A percentile compares a stretch with the other conserved stretches of the same genome.
Evolutionary conservation across 2,888 invertebrate species (phyloP).

Genomic region (Drosophila recens): DNA sequence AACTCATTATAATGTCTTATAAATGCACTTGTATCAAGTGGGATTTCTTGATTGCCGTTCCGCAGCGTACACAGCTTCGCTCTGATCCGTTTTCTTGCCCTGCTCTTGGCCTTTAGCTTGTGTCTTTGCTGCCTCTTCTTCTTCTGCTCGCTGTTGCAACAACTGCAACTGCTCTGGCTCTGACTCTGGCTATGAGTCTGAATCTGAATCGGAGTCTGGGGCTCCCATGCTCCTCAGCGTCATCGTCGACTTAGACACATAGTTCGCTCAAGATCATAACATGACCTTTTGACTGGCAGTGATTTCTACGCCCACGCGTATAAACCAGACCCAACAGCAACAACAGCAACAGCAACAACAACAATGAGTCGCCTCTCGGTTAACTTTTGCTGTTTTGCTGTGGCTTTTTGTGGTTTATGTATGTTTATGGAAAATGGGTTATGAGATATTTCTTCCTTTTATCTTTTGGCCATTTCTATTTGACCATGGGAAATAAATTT

Average conservation of each 20-base stretch:
- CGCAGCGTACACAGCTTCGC: conserved; percentile 23
- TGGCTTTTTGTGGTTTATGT: conserved; percentile 78
- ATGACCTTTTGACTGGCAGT: conserved; percentile 84
- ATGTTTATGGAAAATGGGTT: conserved; percentile 81
- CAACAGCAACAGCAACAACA: conserved; percentile 36
- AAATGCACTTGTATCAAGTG: conserved; percentile 82
- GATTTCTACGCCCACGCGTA: conserved; percentile 83
- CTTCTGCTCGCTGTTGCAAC: conserved; percentile 22
- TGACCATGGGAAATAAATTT: conserved; percentile 82
- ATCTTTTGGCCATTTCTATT: conserved; percentile 80
- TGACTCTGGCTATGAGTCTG: conserved; percentile 7
- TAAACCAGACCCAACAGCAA: conserved; percentile 76
- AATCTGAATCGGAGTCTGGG: conserved; percentile 27
- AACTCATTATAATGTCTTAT: conserved; percentile 82
- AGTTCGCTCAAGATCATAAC: conserved; percentile 82
- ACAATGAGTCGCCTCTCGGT: conserved; percentile 48
- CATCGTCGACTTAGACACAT: conserved; percentile 73
- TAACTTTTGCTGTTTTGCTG: conserved; percentile 45
- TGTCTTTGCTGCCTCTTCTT: conserved; percentile 25
- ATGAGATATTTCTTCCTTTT: conserved; percentile 81
- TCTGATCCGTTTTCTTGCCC: conserved; percentile 53
- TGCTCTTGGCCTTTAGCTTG: conserved; percentile 39
- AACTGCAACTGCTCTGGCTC: conserved; percentile 23
- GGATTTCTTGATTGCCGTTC: conserved; percentile 74
- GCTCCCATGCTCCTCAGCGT: conserved; percentile 75